Evolutionary conservation across 1,140 invertebrate species (phyloP), one percentile per base, ranked within the genome.

Genomic region (Prorops nasuta): DNA sequence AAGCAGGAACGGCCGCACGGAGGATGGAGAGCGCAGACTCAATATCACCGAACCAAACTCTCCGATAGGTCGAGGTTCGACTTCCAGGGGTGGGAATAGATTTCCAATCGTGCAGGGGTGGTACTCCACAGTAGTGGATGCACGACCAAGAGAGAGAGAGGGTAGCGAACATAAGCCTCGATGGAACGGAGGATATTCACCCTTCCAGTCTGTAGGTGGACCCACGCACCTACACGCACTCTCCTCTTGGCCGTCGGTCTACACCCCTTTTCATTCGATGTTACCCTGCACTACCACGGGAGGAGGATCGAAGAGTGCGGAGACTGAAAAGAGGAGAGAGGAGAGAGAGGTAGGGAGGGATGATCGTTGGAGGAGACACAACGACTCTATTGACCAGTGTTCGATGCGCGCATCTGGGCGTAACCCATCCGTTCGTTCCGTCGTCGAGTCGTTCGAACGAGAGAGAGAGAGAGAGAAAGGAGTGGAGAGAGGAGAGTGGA

Each of bases 391-490:
- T 77, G 76, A 78, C 76, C 76, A 74, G 74, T 61, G 56, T 76
- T 78, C 73, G 76, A 78, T 78, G 75, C 72, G 75, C 74, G 74
- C 76, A 78, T 76, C 76, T 76, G 76, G 76, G 76, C 76, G 76
- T 78, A 75, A 75, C 74, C 76, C 70, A 71, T 76, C 75, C 70
- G 64, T 60, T 66, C 67, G 64, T 65, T 72, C 46, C 40, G 49
- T 55, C 56, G 49, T 49, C 24, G n/a, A n/a, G n/a, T n/a, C 24
- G 44, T 10, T 21, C 6, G 42, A 38, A 20, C 19, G 44, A 52
- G 46, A 22, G 35, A 39, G 51, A 16, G 60, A 61, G 58, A 49
- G 49, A 49, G 58, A 60, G 57, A 60, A 56, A n/a, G n/a, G n/a
- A n/a, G n/a, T 28, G 21, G 41, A 51, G 41, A 38, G 32, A 51